Evolutionary conservation across 2,113 vertebrate genomes (phyloP), one percentile per base, ranked within the genome.

Genomic region (Pituophis catenifer): DNA sequence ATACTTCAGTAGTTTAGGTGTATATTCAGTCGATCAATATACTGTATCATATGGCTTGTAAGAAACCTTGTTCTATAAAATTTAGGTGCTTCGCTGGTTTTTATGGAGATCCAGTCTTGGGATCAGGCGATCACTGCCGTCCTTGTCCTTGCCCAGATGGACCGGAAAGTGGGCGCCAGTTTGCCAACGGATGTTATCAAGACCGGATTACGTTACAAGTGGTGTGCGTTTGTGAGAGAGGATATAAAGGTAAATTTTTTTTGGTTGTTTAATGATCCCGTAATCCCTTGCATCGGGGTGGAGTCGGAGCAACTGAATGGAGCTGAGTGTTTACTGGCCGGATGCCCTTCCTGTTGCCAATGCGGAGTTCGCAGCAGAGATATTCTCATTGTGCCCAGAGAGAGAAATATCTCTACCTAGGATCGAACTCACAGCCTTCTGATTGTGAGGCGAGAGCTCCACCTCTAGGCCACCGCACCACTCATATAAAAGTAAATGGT

Each of bases 71-170:
- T 85, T 8, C 8, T 62, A 4, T 29, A 19, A 21, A 10, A 0
- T 53, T 38, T 95, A 99, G 99, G 96, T 99, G 99, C 96, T 91
- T 98, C 93, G 96, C 97, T 75, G 99, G 99, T 95, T 99, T 99
- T 97, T 99, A 99, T 0, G 99, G 99, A 1, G 97, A 99, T 94
- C 98, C 99, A 0, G 91, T 98, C 89, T 97, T 99, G 91, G 99
- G 99, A 11, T 99, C 99, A 0, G 99, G 99, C 0, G 99, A 99
- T 93, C 98, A 99, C 95, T 99, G 99, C 94, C 99, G 98, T 8
- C 98, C 99, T 52, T 99, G 99, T 81, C 98, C 98, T 93, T 99
- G 99, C 95, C 99, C 99, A 0, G 99, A 99, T 0, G 99, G 99
- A 21, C 99, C 99, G 0, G 95, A 96, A 33, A 99, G 98, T 0